Evolutionary conservation across 2,113 vertebrate genomes (phyloP), one percentile per base, ranked within the genome.

Genomic region (Silurus asotus): DNA sequence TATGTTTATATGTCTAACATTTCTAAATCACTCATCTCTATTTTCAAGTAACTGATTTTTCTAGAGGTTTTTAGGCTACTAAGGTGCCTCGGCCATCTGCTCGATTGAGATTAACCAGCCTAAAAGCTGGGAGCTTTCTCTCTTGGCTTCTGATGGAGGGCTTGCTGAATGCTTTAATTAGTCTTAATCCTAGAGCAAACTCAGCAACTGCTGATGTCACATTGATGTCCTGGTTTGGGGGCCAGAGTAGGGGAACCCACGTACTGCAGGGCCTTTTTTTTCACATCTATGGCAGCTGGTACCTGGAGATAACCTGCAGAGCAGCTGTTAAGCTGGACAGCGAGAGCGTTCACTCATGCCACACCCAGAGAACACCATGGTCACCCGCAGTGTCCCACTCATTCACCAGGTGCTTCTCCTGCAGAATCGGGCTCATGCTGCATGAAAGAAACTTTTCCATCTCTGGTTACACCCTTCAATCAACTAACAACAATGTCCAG

Each of bases 71-170:
- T 87, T 64, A 76, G 82, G 77, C 49, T 87, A 80, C 86, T 84
- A 86, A 75, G 64, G 62, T 65, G 72, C 83, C 76, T 82, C 23
- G 28, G 78, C 89, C 90, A 89, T 88, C 87, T 91, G 90, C 87
- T 88, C 25, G 75, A 55, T 69, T 62, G 49, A 67, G 80, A 75
- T 90, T 83, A 83, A 81, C 49, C 59, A 56, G 55, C 70, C 82
- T 72, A 76, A 86, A 79, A 83, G 74, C 76, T 4, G n/a, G 53
- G 53, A 81, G 85, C 85, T 79, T 87, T 89, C 87, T 91, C 87
- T 88, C 81, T 78, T 85, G 81, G 51, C 74, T 77, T 79, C 84
- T 87, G 70, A 80, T 75, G 64, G 83, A 87, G 72, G 58, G 51
- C 86, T 74, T 75, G 65, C 25, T 74, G 74, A 75, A 61, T 82